A percentile compares a stretch with the other conserved stretches of the same genome.
Evolutionary conservation across 2,113 vertebrate species (phyloP).

Genomic region (Bolborhynchus lineola): DNA sequence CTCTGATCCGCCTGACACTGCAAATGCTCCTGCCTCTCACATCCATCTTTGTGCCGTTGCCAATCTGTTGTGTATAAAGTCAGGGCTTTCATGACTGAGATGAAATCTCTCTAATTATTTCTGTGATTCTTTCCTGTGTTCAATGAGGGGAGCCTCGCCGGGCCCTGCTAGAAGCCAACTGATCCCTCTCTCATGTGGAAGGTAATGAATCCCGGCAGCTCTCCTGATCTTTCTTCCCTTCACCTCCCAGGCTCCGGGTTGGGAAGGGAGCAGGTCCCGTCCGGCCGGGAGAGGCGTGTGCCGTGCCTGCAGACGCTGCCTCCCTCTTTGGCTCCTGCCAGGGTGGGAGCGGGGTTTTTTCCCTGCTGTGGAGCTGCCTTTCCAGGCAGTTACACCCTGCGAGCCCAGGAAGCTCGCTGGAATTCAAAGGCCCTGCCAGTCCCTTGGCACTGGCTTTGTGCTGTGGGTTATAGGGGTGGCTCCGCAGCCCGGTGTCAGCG

Average conservation of each 20-base stretch:
- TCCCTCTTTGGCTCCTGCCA: conserved; percentile 50
- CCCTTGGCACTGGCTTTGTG: neutral
- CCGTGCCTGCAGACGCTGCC: conserved; percentile 27
- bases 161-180: conserved; percentile 24
- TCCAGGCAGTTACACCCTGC: conserved; percentile 41
- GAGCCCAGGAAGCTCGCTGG: neutral
- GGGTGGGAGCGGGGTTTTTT: conserved; percentile 41
- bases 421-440: conserved; percentile 47
- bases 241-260: neutral
- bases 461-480: neutral
- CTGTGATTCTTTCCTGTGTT: conserved; percentile 60
- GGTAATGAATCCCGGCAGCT: conserved; percentile 46
- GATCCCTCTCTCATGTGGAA: conserved; percentile 40
- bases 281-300: neutral
- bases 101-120: conserved; percentile 68
- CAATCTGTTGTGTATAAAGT: conserved; percentile 62
- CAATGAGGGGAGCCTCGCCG: conserved; percentile 36
- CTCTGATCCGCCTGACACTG: conserved; percentile 63
- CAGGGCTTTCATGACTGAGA: conserved; percentile 56
- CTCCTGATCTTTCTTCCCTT: neutral
- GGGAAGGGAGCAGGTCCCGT: neutral
- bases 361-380: conserved; percentile 44
- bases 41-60: conserved; percentile 61
- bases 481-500: rapidly evolving
- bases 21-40: conserved; percentile 57